These are phyloP conservation scores for Ornithoptera priamus DNA, from an alignment of 2,888 invertebrate genomes.

Conservation along the genomic window DNA sequence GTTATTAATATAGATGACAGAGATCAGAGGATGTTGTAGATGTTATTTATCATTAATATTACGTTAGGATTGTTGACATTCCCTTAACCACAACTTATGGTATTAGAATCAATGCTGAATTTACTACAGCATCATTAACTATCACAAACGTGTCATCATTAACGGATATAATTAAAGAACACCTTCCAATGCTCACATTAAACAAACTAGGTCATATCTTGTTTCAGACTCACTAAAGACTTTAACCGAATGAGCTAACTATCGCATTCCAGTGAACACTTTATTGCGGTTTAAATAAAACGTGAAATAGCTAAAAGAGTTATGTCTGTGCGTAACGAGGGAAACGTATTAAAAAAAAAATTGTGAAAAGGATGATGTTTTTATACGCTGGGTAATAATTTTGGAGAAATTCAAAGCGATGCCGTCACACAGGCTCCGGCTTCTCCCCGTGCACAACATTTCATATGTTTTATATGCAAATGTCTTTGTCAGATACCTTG, in stretches of 20 bases:
- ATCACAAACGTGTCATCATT: not conserved
- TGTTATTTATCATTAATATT: no score
- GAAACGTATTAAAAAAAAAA: not conserved
- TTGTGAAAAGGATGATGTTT: conserved; percentile 1
- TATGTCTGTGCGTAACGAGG: not conserved
- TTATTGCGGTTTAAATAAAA: not conserved
- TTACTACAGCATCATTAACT: not conserved
- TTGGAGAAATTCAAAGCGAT: conserved; percentile 25
- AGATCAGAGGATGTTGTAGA: no score
- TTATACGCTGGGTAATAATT: conserved; percentile 16
- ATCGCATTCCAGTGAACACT: not conserved
- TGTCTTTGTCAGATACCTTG: conserved; percentile 40
- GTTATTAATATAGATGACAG: no score
- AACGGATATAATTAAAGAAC: not conserved
- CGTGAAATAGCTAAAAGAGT: not conserved
- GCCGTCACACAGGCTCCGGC: conserved; percentile 37
- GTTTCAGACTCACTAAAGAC: not conserved
- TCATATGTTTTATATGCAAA: conserved; percentile 42
- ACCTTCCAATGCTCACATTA: not conserved
- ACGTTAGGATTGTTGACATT: no score
- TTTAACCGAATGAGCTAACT: not conserved
- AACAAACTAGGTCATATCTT: not conserved
- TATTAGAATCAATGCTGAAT: no score
- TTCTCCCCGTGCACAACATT: conserved; percentile 33
- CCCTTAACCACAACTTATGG: no score